These are phyloP conservation scores for Dicaeum eximium DNA, from an alignment of 2,113 vertebrate species.

Conservation along the genomic window DNA sequence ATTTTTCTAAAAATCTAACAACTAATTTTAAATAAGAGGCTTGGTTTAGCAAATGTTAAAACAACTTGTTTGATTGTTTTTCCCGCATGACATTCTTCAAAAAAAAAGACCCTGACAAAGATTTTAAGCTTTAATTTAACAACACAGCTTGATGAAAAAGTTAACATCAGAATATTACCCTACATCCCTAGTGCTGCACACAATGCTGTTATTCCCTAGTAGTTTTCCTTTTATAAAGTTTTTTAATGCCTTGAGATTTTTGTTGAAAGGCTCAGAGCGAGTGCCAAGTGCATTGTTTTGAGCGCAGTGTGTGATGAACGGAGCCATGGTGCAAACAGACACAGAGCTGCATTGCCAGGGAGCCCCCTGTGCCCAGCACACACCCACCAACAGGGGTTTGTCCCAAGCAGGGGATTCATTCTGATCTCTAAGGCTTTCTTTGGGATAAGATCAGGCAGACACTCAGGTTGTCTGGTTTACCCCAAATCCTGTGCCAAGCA, in stretches of 20 bases:
- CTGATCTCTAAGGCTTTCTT: not conserved
- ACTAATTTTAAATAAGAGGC: not conserved
- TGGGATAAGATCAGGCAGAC: not conserved
- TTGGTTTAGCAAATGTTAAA: not conserved
- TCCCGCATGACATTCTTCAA: not conserved
- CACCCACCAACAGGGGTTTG: not conserved
- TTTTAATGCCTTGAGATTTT: not conserved
- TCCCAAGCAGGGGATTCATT: not conserved
- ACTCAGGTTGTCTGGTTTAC: not conserved
- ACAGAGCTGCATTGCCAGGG: too few relatives aligned
- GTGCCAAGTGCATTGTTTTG: not conserved
- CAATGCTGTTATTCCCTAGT: not conserved
- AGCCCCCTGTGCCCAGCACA: not conserved
- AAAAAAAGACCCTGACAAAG: not conserved
- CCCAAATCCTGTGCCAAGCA: not conserved
- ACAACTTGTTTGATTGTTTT: not conserved
- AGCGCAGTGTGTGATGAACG: not conserved
- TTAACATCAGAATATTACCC: not conserved
- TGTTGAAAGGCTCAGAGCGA: not conserved
- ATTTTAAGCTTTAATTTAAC: not conserved
- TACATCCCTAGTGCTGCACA: not conserved
- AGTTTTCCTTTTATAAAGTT: not conserved
- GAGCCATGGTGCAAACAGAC: not conserved
- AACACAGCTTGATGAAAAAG: not conserved
- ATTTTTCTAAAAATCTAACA: not conserved